Conservation (phyloP, 2,113 vertebrate species). For the Sander vitreus region DNA sequence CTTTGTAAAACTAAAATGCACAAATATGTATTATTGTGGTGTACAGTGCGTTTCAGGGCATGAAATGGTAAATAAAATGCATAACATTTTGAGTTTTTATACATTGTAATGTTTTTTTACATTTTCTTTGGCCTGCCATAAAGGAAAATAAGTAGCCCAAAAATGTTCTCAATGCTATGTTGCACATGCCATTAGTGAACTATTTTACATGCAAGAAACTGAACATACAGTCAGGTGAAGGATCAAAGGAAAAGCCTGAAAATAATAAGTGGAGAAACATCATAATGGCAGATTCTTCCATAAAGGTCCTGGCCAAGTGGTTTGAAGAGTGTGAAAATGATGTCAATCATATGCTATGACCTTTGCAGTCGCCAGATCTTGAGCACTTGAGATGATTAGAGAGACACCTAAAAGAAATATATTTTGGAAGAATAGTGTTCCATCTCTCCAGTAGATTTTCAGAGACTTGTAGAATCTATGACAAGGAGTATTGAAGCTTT, state of each 20-base stretch:
- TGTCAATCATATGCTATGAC: neutral
- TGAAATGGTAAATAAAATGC: neutral
- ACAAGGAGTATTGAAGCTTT: neutral
- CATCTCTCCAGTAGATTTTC: neutral
- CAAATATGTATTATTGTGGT: neutral
- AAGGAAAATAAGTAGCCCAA: neutral
- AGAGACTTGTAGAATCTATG: neutral
- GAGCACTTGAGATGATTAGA: neutral
- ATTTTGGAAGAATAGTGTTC: neutral
- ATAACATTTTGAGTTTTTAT: neutral
- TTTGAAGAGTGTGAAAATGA: neutral
- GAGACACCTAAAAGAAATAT: neutral
- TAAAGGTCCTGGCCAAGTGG: neutral
- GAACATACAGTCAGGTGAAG: neutral
- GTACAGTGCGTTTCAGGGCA: neutral
- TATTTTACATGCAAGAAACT: neutral
- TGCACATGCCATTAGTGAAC: neutral
- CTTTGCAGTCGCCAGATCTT: neutral
- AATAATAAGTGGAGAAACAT: neutral
- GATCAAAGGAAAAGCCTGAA: neutral
- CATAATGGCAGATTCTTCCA: neutral
- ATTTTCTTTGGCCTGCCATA: neutral
- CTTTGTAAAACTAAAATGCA: neutral
- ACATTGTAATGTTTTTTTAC: neutral
- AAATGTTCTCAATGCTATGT: neutral